Base-by-base conservation (phyloP, 1,140 invertebrate species). In the Drosophila aff. region DNA sequence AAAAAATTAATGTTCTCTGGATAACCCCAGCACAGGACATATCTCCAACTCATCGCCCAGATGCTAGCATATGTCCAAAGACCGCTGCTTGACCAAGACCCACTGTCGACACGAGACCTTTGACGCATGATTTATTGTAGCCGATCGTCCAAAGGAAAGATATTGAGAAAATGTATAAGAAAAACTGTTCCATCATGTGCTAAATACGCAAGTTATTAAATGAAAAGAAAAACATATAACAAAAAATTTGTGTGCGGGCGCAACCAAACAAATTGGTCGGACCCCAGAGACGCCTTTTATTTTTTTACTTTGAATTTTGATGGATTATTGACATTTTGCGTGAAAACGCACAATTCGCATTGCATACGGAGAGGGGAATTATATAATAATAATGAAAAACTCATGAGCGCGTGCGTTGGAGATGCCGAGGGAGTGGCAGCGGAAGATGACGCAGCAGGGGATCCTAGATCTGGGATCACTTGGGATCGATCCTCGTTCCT, bases 131-230 rank as follows among this genome's bases (percentile, higher is more conserved):
- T 87, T 59, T 62, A 82, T 89, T 21, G 18, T 2, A 31, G 1
- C 1, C 18, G 28, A 61, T 60, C 41, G 23, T n/a, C 63, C 69
- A 49, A 15, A 23, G 21, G 15, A 47, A 49, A 28, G 15, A 73
- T 21, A 77, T 41, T 65, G n/a, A 28, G 23, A 64, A 63, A 69
- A 41, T 15, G n/a, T 10, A 38, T 31, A 36, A 36, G 60, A 78
- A 75, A 84, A 91, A 83, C 62, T 91, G 87, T 83, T 87, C 81
- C 75, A 86, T 91, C 87, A 91, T 82, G 50, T 59, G 73, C 80
- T 91, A 91, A 91, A 87, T 81, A 82, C 36, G 41, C 62, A 38
- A 57, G 58, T 50, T 74, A 76, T 80, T 73, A 67, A 57, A 46
- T 60, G 44, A 67, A 78, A 58, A 49, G 52, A 75, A 77, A 55